phyloP scores from a whole-genome alignment of 2,113 vertebrate species.

The Canis aureus region DNA sequence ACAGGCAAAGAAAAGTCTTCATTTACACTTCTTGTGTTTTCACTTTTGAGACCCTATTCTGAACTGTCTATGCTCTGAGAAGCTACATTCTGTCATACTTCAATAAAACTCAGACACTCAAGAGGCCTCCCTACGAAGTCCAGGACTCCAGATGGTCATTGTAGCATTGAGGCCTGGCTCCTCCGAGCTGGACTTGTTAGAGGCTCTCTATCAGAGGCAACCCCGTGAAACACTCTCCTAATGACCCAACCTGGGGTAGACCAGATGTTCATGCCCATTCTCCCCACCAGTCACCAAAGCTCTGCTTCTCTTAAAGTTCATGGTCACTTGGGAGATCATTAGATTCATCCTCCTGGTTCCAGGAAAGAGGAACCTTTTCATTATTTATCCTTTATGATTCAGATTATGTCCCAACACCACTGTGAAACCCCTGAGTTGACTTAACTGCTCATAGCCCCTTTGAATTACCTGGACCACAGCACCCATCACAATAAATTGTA shows the following conservation, averaged over 20 bases:
- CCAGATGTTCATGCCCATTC: not conserved
- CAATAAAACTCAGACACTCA: not conserved
- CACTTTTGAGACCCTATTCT: not conserved
- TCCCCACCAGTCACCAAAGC: not conserved
- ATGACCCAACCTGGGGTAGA: not conserved
- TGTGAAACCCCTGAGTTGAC: not conserved
- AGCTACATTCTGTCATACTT: not conserved
- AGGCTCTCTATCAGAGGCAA: not conserved
- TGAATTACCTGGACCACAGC: not conserved
- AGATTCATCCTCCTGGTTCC: not conserved
- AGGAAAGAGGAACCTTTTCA: not conserved
- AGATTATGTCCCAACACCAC: not conserved
- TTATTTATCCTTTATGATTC: not conserved
- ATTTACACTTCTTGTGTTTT: not conserved
- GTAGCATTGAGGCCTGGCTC: not conserved
- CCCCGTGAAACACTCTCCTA: not conserved
- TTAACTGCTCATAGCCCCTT: not conserved
- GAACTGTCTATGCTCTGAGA: not conserved
- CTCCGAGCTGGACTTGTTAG: not conserved
- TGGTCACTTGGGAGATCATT: not conserved
- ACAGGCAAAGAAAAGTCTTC: not conserved
- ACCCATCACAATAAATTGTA: not conserved
- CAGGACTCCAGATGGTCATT: not conserved
- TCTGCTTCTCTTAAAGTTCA: not conserved
- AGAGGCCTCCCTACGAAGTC: not conserved